These are phyloP conservation scores for Chlorocebus sabaeus DNA, from an alignment of 2,113 vertebrate genomes.

Conservation along the genomic window DNA sequence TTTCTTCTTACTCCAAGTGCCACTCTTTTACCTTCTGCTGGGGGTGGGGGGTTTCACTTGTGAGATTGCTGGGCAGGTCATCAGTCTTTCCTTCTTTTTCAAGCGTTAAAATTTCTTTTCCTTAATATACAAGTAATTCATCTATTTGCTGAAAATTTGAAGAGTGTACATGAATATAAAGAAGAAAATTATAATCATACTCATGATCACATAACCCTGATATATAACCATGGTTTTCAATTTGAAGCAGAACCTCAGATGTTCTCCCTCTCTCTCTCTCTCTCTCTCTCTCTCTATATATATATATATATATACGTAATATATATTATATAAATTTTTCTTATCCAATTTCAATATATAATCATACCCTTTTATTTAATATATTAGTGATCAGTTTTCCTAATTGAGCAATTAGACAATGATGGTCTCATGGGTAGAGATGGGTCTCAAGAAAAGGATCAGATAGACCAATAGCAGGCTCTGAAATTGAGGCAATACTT, in stretches of 20 bases:
- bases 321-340: background rate
- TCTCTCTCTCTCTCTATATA: too few relatives aligned
- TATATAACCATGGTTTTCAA: background rate
- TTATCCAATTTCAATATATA: background rate
- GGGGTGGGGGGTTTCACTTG: accelerated
- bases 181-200: background rate
- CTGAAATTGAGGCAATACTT: too few relatives aligned
- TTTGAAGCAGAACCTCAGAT: background rate
- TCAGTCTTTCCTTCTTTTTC: background rate
- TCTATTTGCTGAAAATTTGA: background rate
- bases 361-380: background rate
- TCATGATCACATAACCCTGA: background rate
- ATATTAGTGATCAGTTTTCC: background rate
- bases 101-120: background rate
- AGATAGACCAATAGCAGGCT: too few relatives aligned
- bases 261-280: too few relatives aligned
- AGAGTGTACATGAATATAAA: background rate
- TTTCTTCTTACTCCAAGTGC: accelerated
- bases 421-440: background rate
- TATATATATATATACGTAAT: background rate
- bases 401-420: conserved; percentile 17
- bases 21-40: background rate
- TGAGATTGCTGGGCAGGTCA: background rate
- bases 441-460: background rate
- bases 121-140: background rate